Evolutionary conservation across 2,888 invertebrate species (phyloP).

Genomic region (Pyrrhia umbra): DNA sequence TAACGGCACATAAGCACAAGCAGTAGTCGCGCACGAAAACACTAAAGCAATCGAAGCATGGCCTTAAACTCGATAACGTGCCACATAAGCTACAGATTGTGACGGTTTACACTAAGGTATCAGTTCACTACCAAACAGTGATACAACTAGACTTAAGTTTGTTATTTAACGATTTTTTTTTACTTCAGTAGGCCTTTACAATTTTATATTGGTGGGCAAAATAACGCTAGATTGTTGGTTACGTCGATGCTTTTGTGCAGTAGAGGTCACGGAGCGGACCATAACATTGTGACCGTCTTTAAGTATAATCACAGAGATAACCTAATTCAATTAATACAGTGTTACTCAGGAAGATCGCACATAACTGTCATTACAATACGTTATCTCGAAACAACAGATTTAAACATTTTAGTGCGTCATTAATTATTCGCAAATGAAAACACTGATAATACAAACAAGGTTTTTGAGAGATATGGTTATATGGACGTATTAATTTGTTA

Average conservation of each 20-base stretch:
- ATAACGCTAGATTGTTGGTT: conserved; percentile 50
- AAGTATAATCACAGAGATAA: conserved; percentile 35
- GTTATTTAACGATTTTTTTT: conserved; percentile 36
- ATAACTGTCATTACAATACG: not conserved
- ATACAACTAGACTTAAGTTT: conserved; percentile 33
- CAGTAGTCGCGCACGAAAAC: conserved; percentile 77
- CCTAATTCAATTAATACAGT: conserved; percentile 14
- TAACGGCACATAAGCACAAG: conserved; percentile 84
- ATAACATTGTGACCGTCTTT: conserved; percentile 29
- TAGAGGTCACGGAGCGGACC: conserved; percentile 49
- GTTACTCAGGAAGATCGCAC: not conserved
- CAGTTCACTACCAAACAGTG: conserved; percentile 42
- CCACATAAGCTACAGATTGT: conserved; percentile 50
- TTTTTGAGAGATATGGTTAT: not conserved
- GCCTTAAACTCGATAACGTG: conserved; percentile 72
- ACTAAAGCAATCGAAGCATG: conserved; percentile 72
- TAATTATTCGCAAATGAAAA: not conserved
- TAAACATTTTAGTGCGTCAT: not conserved
- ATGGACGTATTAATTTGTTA: too few species aligned
- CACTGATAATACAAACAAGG: not conserved
- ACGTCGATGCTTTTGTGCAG: conserved; percentile 35
- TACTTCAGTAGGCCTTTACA: conserved; percentile 34
- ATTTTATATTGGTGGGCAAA: conserved; percentile 50
- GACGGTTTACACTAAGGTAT: conserved; percentile 42
- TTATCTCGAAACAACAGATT: not conserved